phyloP scores from a whole-genome alignment of 2,888 invertebrate genomes.

The Nesidiocoris tenuis region DNA sequence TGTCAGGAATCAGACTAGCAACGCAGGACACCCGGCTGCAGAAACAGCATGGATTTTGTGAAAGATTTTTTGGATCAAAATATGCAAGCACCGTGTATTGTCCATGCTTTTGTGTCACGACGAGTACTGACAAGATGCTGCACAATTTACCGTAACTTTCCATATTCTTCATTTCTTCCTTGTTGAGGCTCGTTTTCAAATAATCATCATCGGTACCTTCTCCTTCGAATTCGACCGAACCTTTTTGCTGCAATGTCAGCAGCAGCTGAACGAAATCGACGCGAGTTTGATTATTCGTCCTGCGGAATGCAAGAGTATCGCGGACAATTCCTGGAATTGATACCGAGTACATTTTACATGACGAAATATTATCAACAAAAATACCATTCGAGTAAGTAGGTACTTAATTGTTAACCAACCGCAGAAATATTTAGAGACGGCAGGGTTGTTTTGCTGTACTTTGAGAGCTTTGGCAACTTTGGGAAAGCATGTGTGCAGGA shows the following conservation, averaged over 20 bases:
- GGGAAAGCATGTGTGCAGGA: neutral
- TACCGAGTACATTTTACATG: too few relatives aligned
- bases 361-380: too few relatives aligned
- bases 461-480: constrained; percentile 10
- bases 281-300: neutral
- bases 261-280: constrained; percentile 35
- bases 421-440: constrained; percentile 11
- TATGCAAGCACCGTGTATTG: too few relatives aligned
- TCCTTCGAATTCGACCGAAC: constrained; percentile 23
- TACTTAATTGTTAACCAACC: constrained; percentile 5
- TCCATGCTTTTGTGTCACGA: too few relatives aligned
- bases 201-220: constrained; percentile 22
- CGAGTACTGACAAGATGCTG: too few relatives aligned
- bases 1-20: too few relatives aligned
- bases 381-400: too few relatives aligned
- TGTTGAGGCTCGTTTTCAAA: constrained; percentile 1
- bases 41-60: too few relatives aligned
- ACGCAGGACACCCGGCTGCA: too few relatives aligned
- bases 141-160: constrained; percentile 11
- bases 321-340: constrained; percentile 16
- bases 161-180: too few relatives aligned
- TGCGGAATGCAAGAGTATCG: constrained; percentile 23
- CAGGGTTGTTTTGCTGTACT: constrained; percentile 8
- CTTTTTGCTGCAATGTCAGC: constrained; percentile 34
- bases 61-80: too few relatives aligned